phyloP scores from a whole-genome alignment of 1,140 invertebrate genomes.

The Trissolcus basalis region DNA sequence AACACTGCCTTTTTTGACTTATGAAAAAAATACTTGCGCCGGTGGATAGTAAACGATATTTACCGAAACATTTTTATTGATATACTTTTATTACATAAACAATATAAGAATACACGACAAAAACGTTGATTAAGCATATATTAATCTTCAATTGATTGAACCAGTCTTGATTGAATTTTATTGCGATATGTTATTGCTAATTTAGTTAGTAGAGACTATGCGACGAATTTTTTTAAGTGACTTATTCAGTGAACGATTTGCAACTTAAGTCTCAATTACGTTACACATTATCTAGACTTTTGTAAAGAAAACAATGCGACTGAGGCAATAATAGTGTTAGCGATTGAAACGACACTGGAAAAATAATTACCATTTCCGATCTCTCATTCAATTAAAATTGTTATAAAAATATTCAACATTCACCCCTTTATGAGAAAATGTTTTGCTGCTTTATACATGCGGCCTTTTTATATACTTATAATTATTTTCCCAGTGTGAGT shows the following conservation, averaged over 20 bases:
- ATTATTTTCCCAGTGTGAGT: slow-evolving; percentile 28
- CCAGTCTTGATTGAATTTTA: slow-evolving; percentile 11
- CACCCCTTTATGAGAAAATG: too few species aligned
- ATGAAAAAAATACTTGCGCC: too few species aligned
- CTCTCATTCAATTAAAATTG: too few species aligned
- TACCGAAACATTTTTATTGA: slow-evolving; percentile 21
- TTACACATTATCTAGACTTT: slow-evolving; percentile 8
- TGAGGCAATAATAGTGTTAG: slow-evolving; percentile 34
- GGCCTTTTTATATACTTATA: background rate
- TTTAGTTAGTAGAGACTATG: slow-evolving; percentile 4
- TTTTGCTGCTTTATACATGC: too few species aligned
- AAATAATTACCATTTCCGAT: background rate
- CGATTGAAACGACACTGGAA: slow-evolving; percentile 24
- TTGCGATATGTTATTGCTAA: slow-evolving; percentile 9
- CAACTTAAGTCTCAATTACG: slow-evolving; percentile 10
- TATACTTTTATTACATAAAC: slow-evolving; percentile 55
- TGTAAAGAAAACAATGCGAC: slow-evolving; percentile 13
- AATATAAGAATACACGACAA: slow-evolving; percentile 55
- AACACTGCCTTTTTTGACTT: too few species aligned
- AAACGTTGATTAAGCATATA: slow-evolving; percentile 32
- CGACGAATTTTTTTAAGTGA: slow-evolving; percentile 10
- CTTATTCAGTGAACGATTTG: slow-evolving; percentile 14
- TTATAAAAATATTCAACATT: too few species aligned
- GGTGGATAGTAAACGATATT: slow-evolving; percentile 9
- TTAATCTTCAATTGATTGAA: slow-evolving; percentile 20